Percentiles rank a stretch among this genome's conserved stretches.
Evolutionary conservation across 2,797 vertebrate genomes (phyloP).

Genomic region (Propithecus deckenii): DNA sequence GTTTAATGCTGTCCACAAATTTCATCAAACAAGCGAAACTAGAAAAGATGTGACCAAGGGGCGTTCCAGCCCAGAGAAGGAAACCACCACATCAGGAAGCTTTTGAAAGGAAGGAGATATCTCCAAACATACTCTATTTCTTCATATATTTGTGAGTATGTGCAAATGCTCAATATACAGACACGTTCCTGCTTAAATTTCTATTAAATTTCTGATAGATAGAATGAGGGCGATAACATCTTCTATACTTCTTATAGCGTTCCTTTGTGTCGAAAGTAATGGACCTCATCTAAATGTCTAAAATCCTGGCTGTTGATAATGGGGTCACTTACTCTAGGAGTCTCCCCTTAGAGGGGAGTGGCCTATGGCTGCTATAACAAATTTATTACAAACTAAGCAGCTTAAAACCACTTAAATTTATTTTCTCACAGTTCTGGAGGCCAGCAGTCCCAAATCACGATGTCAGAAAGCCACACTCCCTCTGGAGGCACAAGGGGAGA

Average conservation of each 20-base stretch:
- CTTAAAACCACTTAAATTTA: not conserved
- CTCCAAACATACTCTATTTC: not conserved
- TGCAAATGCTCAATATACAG: not conserved
- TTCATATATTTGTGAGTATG: not conserved
- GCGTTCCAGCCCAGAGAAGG: not conserved
- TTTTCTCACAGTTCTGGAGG: not conserved
- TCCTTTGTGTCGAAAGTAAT: not conserved
- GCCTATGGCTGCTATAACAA: not conserved
- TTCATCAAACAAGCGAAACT: not conserved
- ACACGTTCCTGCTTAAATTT: not conserved
- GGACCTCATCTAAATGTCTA: not conserved
- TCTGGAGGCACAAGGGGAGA: not conserved
- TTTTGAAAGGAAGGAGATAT: not conserved
- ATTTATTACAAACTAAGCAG: not conserved
- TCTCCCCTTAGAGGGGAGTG: not conserved
- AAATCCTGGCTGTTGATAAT: not conserved
- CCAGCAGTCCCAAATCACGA: not conserved
- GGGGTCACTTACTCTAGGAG: not conserved
- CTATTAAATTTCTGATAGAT: not conserved
- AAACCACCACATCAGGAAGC: not conserved
- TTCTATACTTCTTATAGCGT: not conserved
- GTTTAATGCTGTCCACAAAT: conserved; percentile 27
- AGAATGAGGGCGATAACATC: not conserved
- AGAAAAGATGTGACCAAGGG: not conserved
- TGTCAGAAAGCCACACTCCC: not conserved